These are phyloP conservation scores for Ceyx margarethae DNA, from an alignment of 2,113 vertebrate species.

Conservation along the genomic window DNA sequence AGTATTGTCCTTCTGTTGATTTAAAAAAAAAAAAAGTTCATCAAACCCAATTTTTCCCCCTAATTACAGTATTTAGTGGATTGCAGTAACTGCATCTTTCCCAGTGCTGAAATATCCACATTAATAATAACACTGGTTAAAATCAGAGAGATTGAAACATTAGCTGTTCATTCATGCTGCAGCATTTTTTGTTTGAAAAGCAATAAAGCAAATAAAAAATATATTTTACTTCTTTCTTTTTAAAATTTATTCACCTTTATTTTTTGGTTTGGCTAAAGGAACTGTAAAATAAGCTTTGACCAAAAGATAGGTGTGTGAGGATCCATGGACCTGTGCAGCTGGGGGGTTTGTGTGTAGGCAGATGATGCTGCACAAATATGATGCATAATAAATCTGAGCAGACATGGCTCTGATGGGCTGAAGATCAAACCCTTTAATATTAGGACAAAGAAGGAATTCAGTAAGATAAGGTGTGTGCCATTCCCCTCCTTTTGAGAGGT, in stretches of 20 bases:
- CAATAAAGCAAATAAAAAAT: not conserved
- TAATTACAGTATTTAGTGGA: not conserved
- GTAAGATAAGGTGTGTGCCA: not conserved
- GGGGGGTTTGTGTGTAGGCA: not conserved
- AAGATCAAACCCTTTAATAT: not conserved
- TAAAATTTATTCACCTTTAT: not conserved
- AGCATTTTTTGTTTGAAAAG: not conserved
- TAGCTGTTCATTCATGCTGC: not conserved
- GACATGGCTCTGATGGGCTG: not conserved
- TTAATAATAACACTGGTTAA: not conserved
- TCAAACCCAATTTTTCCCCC: not conserved
- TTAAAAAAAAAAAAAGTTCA: not conserved
- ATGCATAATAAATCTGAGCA: not conserved
- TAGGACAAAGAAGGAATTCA: not conserved
- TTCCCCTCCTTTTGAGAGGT: not conserved
- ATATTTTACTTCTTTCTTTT: not conserved
- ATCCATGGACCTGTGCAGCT: not conserved
- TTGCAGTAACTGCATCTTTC: not conserved
- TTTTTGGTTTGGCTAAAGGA: not conserved
- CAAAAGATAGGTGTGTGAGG: accelerated
- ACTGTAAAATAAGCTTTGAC: not conserved
- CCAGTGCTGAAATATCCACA: not conserved
- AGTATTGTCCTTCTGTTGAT: not conserved
- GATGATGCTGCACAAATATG: not conserved
- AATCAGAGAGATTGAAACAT: not conserved